A percentile compares a stretch with the other conserved stretches of the same genome.
phyloP scores from a whole-genome alignment of 2,888 invertebrate genomes.

The Nephrotoma flavescens region DNA sequence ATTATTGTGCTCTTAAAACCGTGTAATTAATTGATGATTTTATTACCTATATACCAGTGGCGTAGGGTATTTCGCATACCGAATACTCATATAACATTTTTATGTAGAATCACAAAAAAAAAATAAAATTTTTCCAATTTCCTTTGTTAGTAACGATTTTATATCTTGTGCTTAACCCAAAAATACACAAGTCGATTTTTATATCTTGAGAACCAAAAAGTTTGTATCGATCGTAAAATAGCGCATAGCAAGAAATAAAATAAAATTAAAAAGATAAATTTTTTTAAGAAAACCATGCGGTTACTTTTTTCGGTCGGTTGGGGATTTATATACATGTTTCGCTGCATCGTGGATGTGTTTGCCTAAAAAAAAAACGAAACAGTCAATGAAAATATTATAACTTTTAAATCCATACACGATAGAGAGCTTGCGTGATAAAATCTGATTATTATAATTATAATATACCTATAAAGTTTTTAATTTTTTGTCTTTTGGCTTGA shows the following conservation, averaged over 20 bases:
- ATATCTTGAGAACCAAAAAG: neutral
- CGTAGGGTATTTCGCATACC: neutral
- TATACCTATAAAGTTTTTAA: neutral
- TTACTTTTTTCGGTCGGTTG: neutral
- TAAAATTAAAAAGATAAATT: neutral
- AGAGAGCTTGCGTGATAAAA: neutral
- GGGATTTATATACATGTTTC: neutral
- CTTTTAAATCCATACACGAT: neutral
- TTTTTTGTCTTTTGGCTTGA: neutral
- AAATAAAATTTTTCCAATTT: neutral
- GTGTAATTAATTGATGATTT: conserved; percentile 2
- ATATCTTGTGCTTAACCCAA: neutral
- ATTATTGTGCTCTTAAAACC: conserved; percentile 1
- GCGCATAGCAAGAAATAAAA: neutral
- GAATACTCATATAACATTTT: neutral
- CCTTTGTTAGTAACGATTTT: neutral
- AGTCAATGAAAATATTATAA: neutral
- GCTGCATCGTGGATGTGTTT: neutral
- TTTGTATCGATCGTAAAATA: conserved; percentile 1
- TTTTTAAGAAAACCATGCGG: neutral
- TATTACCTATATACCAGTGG: neutral
- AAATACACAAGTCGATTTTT: neutral
- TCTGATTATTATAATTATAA: neutral
- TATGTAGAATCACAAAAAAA: neutral
- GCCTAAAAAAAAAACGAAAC: neutral